These are phyloP conservation scores for Ammodytes dubius DNA, from an alignment of 2,113 vertebrate species.

Conservation along the genomic window DNA sequence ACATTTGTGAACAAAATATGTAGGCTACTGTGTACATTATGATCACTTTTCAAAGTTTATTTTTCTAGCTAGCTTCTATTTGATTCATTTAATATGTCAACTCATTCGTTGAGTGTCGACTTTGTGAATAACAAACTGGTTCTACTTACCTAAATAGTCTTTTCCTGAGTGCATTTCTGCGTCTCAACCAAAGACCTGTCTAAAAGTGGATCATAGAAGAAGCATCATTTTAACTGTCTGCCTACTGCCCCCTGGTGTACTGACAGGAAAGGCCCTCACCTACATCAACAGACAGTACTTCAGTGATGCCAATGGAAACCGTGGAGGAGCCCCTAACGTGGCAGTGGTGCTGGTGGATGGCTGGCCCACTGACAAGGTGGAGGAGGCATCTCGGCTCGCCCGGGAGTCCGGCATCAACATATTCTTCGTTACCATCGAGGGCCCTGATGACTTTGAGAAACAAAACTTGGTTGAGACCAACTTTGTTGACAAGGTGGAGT, in stretches of 20 bases:
- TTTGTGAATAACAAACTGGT: neutral
- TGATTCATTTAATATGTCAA: neutral
- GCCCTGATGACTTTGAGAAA: conserved; percentile 91
- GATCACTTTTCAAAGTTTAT: neutral
- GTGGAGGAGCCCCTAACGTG: conserved; percentile 93
- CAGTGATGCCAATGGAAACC: conserved; percentile 92
- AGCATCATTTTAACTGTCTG: conserved; percentile 13
- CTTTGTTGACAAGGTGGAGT: conserved; percentile 95
- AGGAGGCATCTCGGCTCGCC: conserved; percentile 92
- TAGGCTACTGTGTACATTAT: neutral
- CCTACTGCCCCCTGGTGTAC: conserved; percentile 74
- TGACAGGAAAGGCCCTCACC: conserved; percentile 92
- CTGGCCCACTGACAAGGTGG: conserved; percentile 96
- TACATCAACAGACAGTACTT: conserved; percentile 96
- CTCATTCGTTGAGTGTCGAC: neutral
- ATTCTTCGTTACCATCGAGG: conserved; percentile 98
- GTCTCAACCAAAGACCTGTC: conserved; percentile 2
- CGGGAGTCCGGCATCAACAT: conserved; percentile 98
- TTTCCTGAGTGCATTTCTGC: neutral
- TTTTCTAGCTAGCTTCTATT: neutral
- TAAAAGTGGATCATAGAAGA: neutral
- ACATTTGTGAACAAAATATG: conserved; percentile 33
- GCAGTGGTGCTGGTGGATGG: conserved; percentile 95
- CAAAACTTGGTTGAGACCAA: conserved; percentile 89
- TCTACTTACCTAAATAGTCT: neutral